Evolutionary conservation across 1,140 invertebrate genomes (phyloP).

Genomic region (Centruroides vittatus): DNA sequence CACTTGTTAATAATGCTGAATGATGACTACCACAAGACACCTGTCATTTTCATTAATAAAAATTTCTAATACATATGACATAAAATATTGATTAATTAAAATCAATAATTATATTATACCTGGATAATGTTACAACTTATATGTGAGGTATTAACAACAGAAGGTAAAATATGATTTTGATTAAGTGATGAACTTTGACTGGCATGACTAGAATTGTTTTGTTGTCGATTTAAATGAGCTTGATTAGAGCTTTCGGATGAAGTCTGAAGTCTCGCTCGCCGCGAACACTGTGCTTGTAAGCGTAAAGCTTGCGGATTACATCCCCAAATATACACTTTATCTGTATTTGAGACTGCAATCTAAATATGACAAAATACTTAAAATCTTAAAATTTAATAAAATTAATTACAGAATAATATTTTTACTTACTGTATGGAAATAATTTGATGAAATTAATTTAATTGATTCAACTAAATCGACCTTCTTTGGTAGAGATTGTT

Average conservation of each 20-base stretch:
- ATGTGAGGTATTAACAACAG: conserved; percentile 6
- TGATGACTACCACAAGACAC: conserved; percentile 43
- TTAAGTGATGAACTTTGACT: not conserved
- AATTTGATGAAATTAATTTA: conserved; percentile 51
- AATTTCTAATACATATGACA: not conserved
- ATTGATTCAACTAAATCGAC: conserved; percentile 42
- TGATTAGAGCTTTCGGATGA: conserved; percentile 1
- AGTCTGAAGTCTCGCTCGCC: conserved; percentile 36
- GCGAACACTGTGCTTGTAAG: conserved; percentile 47
- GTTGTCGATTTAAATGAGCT: not conserved
- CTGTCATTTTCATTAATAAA: conserved; percentile 2
- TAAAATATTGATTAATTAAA: not conserved
- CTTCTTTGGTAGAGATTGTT: conserved; percentile 44
- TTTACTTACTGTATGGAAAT: conserved; percentile 62
- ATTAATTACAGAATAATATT: no score
- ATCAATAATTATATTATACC: not conserved
- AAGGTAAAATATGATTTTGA: conserved; percentile 14
- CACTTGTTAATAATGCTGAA: conserved; percentile 44
- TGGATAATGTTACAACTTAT: conserved; percentile 1
- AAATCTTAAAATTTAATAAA: not conserved
- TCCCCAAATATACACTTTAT: conserved; percentile 60
- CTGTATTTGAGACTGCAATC: conserved; percentile 50
- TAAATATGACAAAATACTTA: conserved; percentile 27
- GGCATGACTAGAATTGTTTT: no score
- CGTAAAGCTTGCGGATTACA: conserved; percentile 57